Evolutionary conservation across 2,797 vertebrate genomes (phyloP).

Genomic region (Spinus pinus): DNA sequence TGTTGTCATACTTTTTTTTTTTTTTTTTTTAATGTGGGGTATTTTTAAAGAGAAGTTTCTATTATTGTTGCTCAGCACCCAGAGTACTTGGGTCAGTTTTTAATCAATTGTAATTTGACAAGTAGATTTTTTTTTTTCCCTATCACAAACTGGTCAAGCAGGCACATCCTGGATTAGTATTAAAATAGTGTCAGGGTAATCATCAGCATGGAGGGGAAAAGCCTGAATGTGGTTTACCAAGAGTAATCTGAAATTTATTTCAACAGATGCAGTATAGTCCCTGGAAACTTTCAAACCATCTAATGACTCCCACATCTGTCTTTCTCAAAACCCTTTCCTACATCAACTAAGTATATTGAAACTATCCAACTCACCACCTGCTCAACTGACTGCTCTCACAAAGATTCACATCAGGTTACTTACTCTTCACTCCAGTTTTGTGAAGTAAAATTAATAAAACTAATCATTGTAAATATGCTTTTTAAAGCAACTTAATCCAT

Average conservation of each 20-base stretch:
- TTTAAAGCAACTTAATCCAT: not conserved
- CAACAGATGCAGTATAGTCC: not conserved
- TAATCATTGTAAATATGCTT: not conserved
- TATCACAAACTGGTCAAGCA: not conserved
- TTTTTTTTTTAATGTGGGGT: not conserved
- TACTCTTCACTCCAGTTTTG: not conserved
- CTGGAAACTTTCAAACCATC: not conserved
- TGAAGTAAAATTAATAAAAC: not conserved
- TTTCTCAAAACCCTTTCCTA: not conserved
- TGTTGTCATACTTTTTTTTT: not conserved
- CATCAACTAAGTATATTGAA: not conserved
- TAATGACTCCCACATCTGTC: not conserved
- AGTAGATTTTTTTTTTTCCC: not conserved
- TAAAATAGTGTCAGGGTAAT: conserved; percentile 13
- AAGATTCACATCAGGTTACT: not conserved
- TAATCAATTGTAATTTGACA: not conserved
- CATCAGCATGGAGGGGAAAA: not conserved
- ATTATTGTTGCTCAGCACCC: not conserved
- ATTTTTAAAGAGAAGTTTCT: not conserved
- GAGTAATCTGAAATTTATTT: not conserved
- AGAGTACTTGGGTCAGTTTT: not conserved
- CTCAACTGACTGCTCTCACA: not conserved
- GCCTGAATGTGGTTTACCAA: not conserved
- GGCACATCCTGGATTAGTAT: not conserved
- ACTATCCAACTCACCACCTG: not conserved